Evolutionary conservation across 2,888 invertebrate species (phyloP).

Genomic region (Aleiodes testaceus): DNA sequence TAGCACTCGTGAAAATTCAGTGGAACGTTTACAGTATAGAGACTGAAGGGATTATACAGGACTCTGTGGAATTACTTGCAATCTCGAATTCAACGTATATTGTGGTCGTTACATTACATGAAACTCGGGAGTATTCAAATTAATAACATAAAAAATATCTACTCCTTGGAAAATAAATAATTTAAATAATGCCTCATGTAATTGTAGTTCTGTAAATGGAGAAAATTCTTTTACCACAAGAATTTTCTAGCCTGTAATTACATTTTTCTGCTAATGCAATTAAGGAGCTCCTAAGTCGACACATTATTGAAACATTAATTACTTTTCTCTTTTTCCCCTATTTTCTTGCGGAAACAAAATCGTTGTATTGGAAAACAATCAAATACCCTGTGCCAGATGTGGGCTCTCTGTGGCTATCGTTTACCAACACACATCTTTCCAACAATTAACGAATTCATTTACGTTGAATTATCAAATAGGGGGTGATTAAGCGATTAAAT

Average conservation of each 20-base stretch:
- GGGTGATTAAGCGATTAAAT: not conserved
- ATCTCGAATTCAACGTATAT: conserved; percentile 5
- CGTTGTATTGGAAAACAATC: conserved; percentile 29
- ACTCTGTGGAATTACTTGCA: conserved; percentile 4
- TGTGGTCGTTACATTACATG: too few relatives aligned
- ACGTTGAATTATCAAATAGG: not conserved
- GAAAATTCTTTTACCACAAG: not conserved
- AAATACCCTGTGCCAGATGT: not conserved
- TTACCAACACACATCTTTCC: not conserved
- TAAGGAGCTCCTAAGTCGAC: not conserved
- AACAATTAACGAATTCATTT: not conserved
- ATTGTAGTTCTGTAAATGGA: not conserved
- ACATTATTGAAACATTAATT: conserved; percentile 29
- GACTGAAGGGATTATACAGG: not conserved
- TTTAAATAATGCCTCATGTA: too few relatives aligned
- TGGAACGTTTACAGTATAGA: conserved; percentile 7
- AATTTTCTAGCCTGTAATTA: conserved; percentile 1
- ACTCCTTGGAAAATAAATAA: too few relatives aligned
- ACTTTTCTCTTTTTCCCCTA: not conserved
- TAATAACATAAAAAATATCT: too few relatives aligned
- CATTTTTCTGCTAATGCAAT: conserved; percentile 4
- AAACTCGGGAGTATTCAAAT: too few relatives aligned
- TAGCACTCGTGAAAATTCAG: not conserved
- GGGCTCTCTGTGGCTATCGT: not conserved
- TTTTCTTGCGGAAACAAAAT: conserved; percentile 3